Conservation (phyloP, 2,113 vertebrate genomes). For the Nycticebus coucang region DNA sequence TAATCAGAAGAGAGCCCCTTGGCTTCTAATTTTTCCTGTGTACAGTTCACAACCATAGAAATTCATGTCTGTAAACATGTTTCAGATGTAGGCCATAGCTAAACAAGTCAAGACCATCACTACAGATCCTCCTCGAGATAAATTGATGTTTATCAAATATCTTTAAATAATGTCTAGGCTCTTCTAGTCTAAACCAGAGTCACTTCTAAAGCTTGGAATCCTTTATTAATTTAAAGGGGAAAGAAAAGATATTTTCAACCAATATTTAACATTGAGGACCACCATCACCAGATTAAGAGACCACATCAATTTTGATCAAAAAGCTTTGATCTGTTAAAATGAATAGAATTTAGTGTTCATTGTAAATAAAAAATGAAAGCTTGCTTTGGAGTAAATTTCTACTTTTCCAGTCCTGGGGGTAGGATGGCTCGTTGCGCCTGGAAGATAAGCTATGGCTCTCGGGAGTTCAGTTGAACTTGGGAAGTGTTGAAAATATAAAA, state of each 20-base stretch:
- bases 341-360: neutral
- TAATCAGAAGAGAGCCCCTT: neutral
- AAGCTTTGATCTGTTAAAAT: neutral
- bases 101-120: constrained; percentile 42
- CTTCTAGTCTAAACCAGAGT: neutral
- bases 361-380: neutral
- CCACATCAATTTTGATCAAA: neutral
- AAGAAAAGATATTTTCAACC: neutral
- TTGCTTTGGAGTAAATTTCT: neutral
- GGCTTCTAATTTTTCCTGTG: neutral
- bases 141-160: constrained; percentile 18
- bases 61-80: neutral
- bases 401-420: neutral
- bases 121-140: constrained; percentile 16
- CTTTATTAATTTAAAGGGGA: neutral
- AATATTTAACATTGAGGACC: neutral
- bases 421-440: neutral
- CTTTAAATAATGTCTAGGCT: constrained; percentile 42
- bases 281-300: neutral
- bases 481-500: neutral
- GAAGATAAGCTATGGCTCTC: neutral
- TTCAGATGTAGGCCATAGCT: neutral
- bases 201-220: neutral
- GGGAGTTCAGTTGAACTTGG: constrained; percentile 30
- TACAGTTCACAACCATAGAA: neutral